These are phyloP conservation scores for Drosophila guanche DNA, from an alignment of 1,140 invertebrate genomes.

Conservation along the genomic window DNA sequence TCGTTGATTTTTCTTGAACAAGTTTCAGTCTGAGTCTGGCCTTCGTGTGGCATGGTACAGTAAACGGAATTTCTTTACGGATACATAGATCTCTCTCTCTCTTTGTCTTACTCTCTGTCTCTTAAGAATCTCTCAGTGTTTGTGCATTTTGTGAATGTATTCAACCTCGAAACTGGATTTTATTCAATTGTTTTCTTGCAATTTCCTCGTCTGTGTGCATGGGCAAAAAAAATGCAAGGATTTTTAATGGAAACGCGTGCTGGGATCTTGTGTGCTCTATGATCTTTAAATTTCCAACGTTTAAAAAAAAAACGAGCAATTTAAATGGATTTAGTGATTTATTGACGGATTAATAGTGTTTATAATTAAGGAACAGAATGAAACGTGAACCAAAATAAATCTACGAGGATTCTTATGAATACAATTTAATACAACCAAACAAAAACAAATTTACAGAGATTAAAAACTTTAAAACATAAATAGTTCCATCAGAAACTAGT, in stretches of 20 bases:
- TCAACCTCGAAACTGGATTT: constrained; percentile 52
- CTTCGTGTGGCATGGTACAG: constrained; percentile 83
- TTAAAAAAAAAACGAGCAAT: constrained; percentile 9
- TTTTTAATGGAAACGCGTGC: constrained; percentile 54
- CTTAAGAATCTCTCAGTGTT: constrained; percentile 43
- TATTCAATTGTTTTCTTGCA: constrained; percentile 41
- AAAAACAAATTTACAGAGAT: background rate
- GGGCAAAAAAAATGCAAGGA: constrained; percentile 29
- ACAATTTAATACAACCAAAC: background rate
- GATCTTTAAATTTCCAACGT: constrained; percentile 12
- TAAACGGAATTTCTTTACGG: constrained; percentile 60
- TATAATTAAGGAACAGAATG: too few species aligned
- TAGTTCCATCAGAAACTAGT: too few species aligned
- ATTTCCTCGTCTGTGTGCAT: constrained; percentile 27
- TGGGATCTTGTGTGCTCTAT: constrained; percentile 31
- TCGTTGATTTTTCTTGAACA: constrained; percentile 76
- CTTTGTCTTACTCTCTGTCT: background rate
- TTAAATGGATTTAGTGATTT: constrained; percentile 22
- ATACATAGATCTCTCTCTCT: constrained; percentile 28
- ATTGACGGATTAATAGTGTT: background rate
- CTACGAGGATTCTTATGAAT: background rate
- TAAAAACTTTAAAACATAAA: background rate
- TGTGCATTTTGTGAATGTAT: constrained; percentile 37
- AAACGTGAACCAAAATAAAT: too few species aligned
- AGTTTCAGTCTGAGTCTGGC: constrained; percentile 83